Conservation (phyloP, 2,113 vertebrate species). For the Ophthalmotilapia sp. region DNA sequence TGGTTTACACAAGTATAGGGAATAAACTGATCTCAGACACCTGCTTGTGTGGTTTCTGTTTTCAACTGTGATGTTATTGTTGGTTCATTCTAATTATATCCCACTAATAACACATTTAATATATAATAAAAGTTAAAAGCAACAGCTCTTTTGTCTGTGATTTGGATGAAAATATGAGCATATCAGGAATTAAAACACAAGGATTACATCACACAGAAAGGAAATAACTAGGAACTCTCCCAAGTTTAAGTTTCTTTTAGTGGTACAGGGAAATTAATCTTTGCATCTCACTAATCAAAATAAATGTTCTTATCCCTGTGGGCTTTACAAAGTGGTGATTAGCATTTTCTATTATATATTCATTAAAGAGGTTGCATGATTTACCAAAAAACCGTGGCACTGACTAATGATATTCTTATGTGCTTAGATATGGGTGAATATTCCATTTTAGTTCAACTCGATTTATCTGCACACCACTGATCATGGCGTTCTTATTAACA, state of each 20-base stretch:
- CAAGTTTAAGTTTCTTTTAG: background rate
- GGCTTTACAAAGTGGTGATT: background rate
- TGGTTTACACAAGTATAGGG: background rate
- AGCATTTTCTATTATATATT: background rate
- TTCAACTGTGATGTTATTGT: too few relatives aligned
- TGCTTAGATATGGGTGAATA: background rate
- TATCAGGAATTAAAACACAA: background rate
- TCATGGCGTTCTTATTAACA: background rate
- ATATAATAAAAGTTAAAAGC: rapidly evolving
- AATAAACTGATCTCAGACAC: background rate
- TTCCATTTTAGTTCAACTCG: background rate
- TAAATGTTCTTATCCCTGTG: rapidly evolving
- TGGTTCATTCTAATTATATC: too few relatives aligned
- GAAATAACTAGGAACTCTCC: background rate
- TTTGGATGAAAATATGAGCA: rapidly evolving
- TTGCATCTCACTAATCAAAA: background rate
- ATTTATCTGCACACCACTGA: background rate
- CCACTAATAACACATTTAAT: background rate
- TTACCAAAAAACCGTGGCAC: background rate
- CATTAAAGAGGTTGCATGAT: rapidly evolving
- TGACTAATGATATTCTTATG: rapidly evolving
- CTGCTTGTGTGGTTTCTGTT: background rate
- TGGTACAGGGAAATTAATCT: background rate
- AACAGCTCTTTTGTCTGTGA: rapidly evolving
- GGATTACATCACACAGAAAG: background rate